phyloP scores from a whole-genome alignment of 2,113 vertebrate species.

The Sylvietta virens region DNA sequence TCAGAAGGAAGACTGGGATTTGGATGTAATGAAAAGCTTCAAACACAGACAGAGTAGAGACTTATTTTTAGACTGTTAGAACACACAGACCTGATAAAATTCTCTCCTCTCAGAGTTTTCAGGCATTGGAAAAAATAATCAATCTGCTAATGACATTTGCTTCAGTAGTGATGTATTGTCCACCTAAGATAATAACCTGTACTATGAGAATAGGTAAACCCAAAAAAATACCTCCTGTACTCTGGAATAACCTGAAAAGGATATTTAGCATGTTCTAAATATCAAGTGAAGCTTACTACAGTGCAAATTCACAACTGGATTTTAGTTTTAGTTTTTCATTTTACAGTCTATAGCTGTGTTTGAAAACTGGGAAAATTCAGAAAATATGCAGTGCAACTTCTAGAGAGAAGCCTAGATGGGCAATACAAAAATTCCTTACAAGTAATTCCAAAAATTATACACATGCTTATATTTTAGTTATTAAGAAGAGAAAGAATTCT shows the following conservation, averaged over 20 bases:
- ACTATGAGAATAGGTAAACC: accelerated
- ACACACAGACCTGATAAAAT: background rate
- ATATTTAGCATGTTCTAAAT: background rate
- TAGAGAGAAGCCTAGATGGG: background rate
- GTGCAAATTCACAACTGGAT: background rate
- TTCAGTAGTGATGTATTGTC: background rate
- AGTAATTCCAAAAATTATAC: background rate
- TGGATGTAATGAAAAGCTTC: constrained; percentile 37
- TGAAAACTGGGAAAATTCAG: background rate
- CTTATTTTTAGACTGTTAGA: constrained; percentile 2
- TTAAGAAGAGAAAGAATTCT: background rate
- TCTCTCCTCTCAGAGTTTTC: background rate
- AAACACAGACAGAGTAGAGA: background rate
- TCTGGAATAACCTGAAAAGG: background rate
- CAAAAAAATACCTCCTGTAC: background rate
- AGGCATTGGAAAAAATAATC: background rate
- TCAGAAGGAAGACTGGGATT: constrained; percentile 12
- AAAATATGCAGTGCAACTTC: background rate
- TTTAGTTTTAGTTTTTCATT: background rate
- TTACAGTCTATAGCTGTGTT: background rate
- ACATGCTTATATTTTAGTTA: background rate
- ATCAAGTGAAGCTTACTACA: background rate
- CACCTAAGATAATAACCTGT: background rate
- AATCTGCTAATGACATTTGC: background rate
- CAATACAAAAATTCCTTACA: background rate